phyloP scores from a whole-genome alignment of 2,113 vertebrate genomes.

The Phyllostomus discolor region DNA sequence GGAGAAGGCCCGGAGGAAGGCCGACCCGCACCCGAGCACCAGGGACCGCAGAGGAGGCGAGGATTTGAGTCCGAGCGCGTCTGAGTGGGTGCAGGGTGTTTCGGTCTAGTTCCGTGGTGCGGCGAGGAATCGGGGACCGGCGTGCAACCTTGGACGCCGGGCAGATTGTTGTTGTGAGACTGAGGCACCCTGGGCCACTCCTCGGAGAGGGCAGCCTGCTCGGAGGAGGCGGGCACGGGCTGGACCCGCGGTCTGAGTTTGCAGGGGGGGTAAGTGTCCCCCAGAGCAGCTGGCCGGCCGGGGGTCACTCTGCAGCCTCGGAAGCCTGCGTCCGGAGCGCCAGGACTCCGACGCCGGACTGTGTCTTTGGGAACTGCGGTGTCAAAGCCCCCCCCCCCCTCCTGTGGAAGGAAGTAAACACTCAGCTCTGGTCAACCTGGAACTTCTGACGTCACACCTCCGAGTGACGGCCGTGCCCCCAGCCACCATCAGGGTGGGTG shows the following conservation, averaged over 20 bases:
- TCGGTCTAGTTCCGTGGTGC: too few species aligned
- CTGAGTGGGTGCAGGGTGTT: too few species aligned
- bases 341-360: not conserved
- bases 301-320: not conserved
- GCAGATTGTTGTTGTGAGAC: not conserved
- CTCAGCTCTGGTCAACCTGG: not conserved
- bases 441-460: not conserved
- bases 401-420: not conserved
- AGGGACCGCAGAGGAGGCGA: too few species aligned
- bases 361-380: too few species aligned
- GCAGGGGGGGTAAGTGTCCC: not conserved
- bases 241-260: not conserved
- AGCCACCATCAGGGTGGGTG: too few species aligned
- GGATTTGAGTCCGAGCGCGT: too few species aligned
- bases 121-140: not conserved
- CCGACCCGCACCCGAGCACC: too few species aligned
- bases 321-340: not conserved
- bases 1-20: too few species aligned
- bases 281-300: not conserved
- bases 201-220: not conserved
- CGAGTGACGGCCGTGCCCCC: too few species aligned
- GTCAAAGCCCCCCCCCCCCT: too few species aligned
- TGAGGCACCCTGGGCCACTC: not conserved
- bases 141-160: not conserved
- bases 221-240: not conserved